Conservation (phyloP, 2,113 vertebrate genomes). For the Rhinogobius similis region DNA sequence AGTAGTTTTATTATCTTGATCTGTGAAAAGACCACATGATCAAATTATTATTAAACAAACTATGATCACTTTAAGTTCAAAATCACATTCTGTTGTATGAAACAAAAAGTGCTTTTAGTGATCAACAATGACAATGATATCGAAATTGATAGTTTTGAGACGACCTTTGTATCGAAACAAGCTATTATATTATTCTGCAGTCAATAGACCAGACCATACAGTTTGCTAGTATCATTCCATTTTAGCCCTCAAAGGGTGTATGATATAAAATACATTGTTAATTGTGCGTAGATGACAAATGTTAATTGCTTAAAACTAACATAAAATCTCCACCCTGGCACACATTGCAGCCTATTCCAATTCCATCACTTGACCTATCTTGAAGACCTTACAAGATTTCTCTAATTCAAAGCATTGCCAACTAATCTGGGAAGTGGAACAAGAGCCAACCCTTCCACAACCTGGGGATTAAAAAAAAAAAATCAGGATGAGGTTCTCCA, state of each 20-base stretch:
- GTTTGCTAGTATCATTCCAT: background rate
- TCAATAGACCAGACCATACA: background rate
- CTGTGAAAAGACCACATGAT: too few species aligned
- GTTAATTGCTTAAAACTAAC: background rate
- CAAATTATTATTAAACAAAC: too few species aligned
- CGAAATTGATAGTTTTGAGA: too few species aligned
- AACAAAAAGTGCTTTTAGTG: too few species aligned
- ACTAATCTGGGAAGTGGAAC: background rate
- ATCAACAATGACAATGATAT: too few species aligned
- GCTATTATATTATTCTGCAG: background rate
- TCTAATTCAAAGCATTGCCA: background rate
- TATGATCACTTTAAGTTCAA: too few species aligned
- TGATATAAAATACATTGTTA: background rate
- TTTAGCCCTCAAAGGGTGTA: too few species aligned
- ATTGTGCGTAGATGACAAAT: background rate
- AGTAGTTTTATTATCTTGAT: too few species aligned
- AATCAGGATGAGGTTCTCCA: constrained; percentile 11
- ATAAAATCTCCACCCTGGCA: background rate
- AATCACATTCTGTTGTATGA: too few species aligned
- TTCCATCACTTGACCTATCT: constrained; percentile 31
- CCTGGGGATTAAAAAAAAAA: constrained; percentile 2
- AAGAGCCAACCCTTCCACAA: constrained; percentile 20
- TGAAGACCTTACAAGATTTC: background rate
- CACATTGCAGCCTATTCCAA: background rate
- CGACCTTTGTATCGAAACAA: too few species aligned